phyloP scores from a whole-genome alignment of 35 echinoderm and acorn worm species.

The Acanthaster planci region DNA sequence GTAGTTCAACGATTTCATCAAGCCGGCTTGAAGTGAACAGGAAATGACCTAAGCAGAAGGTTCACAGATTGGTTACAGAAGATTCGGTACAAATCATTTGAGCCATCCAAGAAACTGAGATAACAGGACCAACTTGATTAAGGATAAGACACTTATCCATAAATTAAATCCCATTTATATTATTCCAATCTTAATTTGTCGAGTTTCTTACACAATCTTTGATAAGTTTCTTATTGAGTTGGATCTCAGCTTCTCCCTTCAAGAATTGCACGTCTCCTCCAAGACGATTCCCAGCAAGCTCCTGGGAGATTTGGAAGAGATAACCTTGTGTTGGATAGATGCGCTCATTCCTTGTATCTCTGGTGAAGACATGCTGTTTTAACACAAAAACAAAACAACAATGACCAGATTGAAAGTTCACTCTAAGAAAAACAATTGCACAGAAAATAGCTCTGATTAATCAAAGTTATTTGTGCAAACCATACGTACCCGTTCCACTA shows the following conservation, averaged over 20 bases:
- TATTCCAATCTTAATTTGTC: too few relatives aligned
- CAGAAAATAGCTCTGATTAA: neutral
- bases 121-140: too few relatives aligned
- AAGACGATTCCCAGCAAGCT: slow-evolving; percentile 74
- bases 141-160: too few relatives aligned
- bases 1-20: slow-evolving; percentile 77
- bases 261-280: slow-evolving; percentile 90
- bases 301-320: slow-evolving; percentile 72
- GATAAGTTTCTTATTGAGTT: slow-evolving; percentile 81
- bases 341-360: slow-evolving; percentile 85
- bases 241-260: slow-evolving; percentile 83
- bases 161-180: too few relatives aligned
- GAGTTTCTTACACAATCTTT: slow-evolving; percentile 82
- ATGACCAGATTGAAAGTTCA: too few relatives aligned
- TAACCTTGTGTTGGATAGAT: slow-evolving; percentile 81
- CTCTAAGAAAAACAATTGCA: neutral
- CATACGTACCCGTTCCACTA: too few relatives aligned
- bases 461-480: neutral
- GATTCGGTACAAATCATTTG: too few relatives aligned
- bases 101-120: too few relatives aligned
- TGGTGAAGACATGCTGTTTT: slow-evolving; percentile 66
- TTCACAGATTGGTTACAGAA: neutral
- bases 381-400: too few relatives aligned
- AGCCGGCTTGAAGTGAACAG: slow-evolving; percentile 62
- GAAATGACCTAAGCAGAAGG: slow-evolving; percentile 64